These are phyloP conservation scores for Champsocephalus esox DNA, from an alignment of 2,797 vertebrate genomes.

Conservation along the genomic window DNA sequence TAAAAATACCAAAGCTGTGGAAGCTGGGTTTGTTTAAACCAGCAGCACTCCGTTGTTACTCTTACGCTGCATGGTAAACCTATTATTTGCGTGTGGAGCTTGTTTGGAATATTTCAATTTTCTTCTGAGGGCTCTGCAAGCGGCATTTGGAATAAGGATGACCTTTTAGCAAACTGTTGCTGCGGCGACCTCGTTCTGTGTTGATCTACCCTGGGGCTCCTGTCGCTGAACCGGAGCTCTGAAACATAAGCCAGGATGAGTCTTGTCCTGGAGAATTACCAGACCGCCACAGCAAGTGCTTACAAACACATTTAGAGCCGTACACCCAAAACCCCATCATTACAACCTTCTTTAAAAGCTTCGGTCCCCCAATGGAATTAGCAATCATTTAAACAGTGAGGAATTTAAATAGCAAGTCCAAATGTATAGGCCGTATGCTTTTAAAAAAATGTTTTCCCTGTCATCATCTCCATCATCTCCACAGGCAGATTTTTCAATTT, in stretches of 20 bases:
- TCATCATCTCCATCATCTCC: constrained; percentile 1
- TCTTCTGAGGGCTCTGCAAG: constrained; percentile 27
- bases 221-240: constrained; percentile 29
- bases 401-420: constrained; percentile 39
- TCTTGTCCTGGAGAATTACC: constrained; percentile 55
- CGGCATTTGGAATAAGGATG: constrained; percentile 29
- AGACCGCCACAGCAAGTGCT: constrained; percentile 27
- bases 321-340: constrained; percentile 34
- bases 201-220: constrained; percentile 41
- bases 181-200: constrained; percentile 19
- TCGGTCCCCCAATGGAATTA: constrained; percentile 18
- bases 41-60: constrained; percentile 38
- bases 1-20: not conserved
- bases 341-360: constrained; percentile 34
- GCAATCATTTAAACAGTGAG: constrained; percentile 25
- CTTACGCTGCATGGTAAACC: constrained; percentile 27
- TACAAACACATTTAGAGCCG: constrained; percentile 47
- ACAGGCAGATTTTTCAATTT: constrained; percentile 21
- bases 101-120: constrained; percentile 44
- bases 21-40: constrained; percentile 21
- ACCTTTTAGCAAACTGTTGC: constrained; percentile 32
- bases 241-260: constrained; percentile 43
- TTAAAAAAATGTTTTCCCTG: constrained; percentile 18
- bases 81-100: constrained; percentile 32
- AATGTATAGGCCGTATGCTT: constrained; percentile 41